phyloP scores from a whole-genome alignment of 2,888 invertebrate species.

The Cremastinae sp. region DNA sequence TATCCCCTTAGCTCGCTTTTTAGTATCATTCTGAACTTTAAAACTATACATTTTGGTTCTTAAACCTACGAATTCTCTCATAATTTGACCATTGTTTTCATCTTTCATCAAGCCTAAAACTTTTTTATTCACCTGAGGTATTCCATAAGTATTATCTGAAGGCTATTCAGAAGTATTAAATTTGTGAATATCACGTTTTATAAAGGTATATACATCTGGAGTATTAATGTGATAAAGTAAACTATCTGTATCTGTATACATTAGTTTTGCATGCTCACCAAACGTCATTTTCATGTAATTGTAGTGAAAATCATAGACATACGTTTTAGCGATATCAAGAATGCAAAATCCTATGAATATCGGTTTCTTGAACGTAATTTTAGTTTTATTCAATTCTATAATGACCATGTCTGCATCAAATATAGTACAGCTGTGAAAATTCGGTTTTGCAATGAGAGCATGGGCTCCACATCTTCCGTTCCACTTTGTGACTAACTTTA shows the following conservation, averaged over 20 bases:
- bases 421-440: conserved; percentile 68
- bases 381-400: conserved; percentile 68
- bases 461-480: too few species aligned
- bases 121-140: background rate
- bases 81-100: background rate
- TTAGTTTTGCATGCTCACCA: background rate
- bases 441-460: too few species aligned
- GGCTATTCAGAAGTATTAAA: background rate
- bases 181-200: conserved; percentile 59
- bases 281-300: too few species aligned
- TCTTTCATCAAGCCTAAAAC: background rate
- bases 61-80: conserved; percentile 2
- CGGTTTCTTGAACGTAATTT: conserved; percentile 58
- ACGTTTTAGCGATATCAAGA: conserved; percentile 54
- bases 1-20: conserved; percentile 48
- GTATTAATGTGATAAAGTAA: conserved; percentile 64
- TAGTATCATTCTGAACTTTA: background rate
- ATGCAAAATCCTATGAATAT: conserved; percentile 46
- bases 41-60: conserved; percentile 22
- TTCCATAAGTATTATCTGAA: background rate
- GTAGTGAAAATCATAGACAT: conserved; percentile 58
- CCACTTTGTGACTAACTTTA: too few species aligned
- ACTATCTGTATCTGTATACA: background rate
- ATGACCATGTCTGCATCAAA: conserved; percentile 73
- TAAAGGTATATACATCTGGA: conserved; percentile 71